Evolutionary conservation across 2,888 invertebrate species (phyloP).

Genomic region (Orgyia antiqua): DNA sequence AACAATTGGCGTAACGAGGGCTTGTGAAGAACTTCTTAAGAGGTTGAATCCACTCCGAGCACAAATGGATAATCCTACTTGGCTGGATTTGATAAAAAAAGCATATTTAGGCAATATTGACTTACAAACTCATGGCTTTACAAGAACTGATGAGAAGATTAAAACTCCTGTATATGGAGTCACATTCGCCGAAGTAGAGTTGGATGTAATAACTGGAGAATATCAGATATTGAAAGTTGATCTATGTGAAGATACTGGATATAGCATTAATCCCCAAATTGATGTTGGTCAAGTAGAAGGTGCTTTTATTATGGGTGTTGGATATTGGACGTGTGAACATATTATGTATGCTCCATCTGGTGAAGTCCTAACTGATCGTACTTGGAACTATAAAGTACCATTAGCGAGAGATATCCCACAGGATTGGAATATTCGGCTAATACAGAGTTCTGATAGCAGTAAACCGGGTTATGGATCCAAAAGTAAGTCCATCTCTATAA

Average conservation of each 20-base stretch:
- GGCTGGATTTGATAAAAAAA: conserved; percentile 74
- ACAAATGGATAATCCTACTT: conserved; percentile 64
- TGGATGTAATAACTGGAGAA: conserved; percentile 85
- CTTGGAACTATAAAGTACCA: conserved; percentile 88
- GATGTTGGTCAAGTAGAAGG: conserved; percentile 81
- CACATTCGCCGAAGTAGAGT: conserved; percentile 17
- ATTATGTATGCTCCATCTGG: conserved; percentile 82
- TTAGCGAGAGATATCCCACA: conserved; percentile 86
- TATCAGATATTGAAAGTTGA: conserved; percentile 81
- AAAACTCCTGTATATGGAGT: conserved; percentile 12
- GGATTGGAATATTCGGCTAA: conserved; percentile 83
- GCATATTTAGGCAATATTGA: conserved; percentile 74
- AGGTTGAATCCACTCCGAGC: conserved; percentile 59
- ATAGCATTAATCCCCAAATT: conserved; percentile 82
- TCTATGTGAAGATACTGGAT: conserved; percentile 83
- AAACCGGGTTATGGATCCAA: conserved; percentile 82
- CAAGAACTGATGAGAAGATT: conserved; percentile 48
- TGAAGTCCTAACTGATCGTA: conserved; percentile 82
- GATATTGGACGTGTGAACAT: conserved; percentile 86
- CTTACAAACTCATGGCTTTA: conserved; percentile 81
- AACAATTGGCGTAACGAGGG: conserved; percentile 32
- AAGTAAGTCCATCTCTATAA: conserved; percentile 77
- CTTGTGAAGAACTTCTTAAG: conserved; percentile 35
- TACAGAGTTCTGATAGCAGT: conserved; percentile 79
- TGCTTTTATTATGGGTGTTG: conserved; percentile 85